Evolutionary conservation across 2,888 invertebrate species (phyloP).

Genomic region (Eulithis testata): DNA sequence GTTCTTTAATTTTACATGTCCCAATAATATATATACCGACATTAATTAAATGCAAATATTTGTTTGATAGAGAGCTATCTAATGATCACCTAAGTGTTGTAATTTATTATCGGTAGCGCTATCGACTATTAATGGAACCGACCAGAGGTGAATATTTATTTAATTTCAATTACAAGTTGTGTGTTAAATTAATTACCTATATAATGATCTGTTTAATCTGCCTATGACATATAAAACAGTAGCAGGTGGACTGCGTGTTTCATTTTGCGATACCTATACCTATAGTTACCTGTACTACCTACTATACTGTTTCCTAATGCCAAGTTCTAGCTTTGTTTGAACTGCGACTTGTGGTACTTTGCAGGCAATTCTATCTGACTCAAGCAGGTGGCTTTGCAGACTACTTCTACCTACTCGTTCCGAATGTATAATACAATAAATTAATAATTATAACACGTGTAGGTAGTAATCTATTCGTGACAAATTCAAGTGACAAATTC

Average conservation of each 20-base stretch:
- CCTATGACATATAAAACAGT: neutral
- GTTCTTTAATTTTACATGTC: slow-evolving; percentile 16
- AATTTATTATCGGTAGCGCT: slow-evolving; percentile 27
- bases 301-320: slow-evolving; percentile 1
- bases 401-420: neutral
- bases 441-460: neutral
- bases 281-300: too few relatives aligned
- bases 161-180: too few relatives aligned
- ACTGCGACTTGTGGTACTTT: slow-evolving; percentile 2
- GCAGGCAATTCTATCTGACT: neutral
- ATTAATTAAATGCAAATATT: slow-evolving; percentile 27
- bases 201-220: too few relatives aligned
- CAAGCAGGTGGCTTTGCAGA: slow-evolving; percentile 6
- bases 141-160: slow-evolving; percentile 9
- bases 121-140: slow-evolving; percentile 29
- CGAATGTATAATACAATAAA: neutral
- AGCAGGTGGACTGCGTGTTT: slow-evolving; percentile 8
- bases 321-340: neutral
- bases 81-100: slow-evolving; percentile 24
- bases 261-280: slow-evolving; percentile 3
- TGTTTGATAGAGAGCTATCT: slow-evolving; percentile 20
- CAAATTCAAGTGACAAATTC: slow-evolving; percentile 5
- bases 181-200: too few relatives aligned
- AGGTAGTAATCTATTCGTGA: neutral
- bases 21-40: neutral